Evolutionary conservation across 2,888 invertebrate genomes (phyloP).

Genomic region (Platerodrilus igneus): DNA sequence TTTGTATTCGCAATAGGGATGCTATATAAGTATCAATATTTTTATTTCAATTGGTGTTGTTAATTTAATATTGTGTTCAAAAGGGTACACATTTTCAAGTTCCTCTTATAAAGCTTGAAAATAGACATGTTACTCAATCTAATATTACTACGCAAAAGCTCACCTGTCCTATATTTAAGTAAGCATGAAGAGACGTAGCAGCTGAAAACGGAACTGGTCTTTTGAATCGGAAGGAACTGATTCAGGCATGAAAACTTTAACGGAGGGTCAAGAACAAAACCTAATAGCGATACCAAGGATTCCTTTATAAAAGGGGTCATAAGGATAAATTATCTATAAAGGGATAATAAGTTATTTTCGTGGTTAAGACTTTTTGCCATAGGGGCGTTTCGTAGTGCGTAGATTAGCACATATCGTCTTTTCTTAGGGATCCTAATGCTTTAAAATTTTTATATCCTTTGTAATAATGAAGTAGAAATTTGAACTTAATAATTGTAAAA

Average conservation of each 20-base stretch:
- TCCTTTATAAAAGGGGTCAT: constrained; percentile 8
- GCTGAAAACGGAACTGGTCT: constrained; percentile 25
- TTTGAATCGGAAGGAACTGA: constrained; percentile 25
- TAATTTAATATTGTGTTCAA: constrained; percentile 6
- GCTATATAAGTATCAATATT: constrained; percentile 15
- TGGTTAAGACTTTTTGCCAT: too few species aligned
- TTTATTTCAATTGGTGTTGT: constrained; percentile 9
- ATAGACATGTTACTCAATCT: constrained; percentile 1
- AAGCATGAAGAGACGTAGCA: constrained; percentile 14
- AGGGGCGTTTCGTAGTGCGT: too few species aligned
- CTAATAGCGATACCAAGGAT: too few species aligned
- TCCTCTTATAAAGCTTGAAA: constrained; percentile 1
- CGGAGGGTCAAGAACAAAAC: constrained; percentile 20
- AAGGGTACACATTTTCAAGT: constrained; percentile 3
- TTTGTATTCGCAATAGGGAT: constrained; percentile 7
- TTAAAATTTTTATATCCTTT: too few species aligned
- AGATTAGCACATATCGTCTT: too few species aligned
- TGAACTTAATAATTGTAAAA: too few species aligned
- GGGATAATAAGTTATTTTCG: constrained; percentile 10
- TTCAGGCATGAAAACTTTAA: constrained; percentile 17
- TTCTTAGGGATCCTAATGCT: too few species aligned
- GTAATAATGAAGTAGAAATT: too few species aligned
- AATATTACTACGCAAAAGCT: constrained; percentile 16
- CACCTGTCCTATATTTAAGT: constrained; percentile 19
- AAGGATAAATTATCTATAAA: constrained; percentile 6